Evolutionary conservation across 2,888 invertebrate genomes (phyloP).

Genomic region (Acleris holmiana): DNA sequence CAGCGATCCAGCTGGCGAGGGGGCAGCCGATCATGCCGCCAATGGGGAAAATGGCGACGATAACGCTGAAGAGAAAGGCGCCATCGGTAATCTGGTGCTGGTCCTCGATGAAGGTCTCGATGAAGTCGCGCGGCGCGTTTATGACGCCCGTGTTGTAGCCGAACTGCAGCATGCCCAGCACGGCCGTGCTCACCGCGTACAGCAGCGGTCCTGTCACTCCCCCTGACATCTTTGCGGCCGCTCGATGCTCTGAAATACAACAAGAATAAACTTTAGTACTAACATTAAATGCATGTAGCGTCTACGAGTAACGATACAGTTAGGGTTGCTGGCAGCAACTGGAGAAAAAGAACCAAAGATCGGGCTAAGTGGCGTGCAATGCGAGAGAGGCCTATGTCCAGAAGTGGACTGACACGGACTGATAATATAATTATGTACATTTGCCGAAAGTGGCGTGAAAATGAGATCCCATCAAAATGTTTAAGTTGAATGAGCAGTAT

Average conservation of each 20-base stretch:
- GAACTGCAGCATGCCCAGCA: constrained; percentile 89
- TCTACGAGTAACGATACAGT: too few species aligned
- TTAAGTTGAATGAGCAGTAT: too few species aligned
- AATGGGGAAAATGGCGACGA: constrained; percentile 90
- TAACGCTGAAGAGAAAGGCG: constrained; percentile 85
- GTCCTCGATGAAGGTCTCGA: constrained; percentile 85
- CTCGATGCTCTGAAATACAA: constrained; percentile 55
- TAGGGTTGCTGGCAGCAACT: too few species aligned
- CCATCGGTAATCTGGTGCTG: constrained; percentile 80
- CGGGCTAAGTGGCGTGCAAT: too few species aligned
- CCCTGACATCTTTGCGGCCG: constrained; percentile 62
- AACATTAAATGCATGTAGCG: neutral
- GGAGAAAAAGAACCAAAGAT: too few species aligned
- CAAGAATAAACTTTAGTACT: constrained; percentile 15
- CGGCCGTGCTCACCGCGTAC: constrained; percentile 87
- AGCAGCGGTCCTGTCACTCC: constrained; percentile 86
- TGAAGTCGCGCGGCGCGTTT: constrained; percentile 86
- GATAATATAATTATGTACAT: too few species aligned
- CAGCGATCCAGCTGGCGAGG: constrained; percentile 88
- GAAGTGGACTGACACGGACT: too few species aligned
- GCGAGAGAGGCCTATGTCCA: too few species aligned
- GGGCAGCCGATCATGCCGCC: constrained; percentile 92
- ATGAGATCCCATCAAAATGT: too few species aligned
- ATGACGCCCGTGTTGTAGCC: constrained; percentile 89
- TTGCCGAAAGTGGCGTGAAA: too few species aligned